A percentile compares a stretch with the other conserved stretches of the same genome.
These are phyloP conservation scores for Dolichotis patagonum DNA, from an alignment of 2,113 vertebrate species.

Conservation along the genomic window DNA sequence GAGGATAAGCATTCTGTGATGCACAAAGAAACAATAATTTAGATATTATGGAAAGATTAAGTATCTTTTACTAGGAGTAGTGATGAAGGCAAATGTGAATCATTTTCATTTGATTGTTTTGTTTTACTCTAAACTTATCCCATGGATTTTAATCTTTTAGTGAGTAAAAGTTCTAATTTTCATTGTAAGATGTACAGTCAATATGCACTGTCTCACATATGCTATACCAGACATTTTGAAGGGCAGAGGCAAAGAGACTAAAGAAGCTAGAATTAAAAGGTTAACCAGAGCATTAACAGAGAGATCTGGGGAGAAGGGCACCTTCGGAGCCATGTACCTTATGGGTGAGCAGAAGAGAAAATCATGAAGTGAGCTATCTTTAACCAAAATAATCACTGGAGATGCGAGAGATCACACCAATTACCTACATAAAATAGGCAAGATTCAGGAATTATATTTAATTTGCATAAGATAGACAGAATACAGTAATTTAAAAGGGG, in stretches of 20 bases:
- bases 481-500: not conserved
- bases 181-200: not conserved
- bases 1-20: not conserved
- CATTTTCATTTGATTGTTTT: not conserved
- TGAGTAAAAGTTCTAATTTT: not conserved
- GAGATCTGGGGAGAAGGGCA: not conserved
- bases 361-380: not conserved
- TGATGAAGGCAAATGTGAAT: not conserved
- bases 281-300: not conserved
- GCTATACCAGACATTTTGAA: not conserved
- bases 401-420: not conserved
- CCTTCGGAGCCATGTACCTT: not conserved
- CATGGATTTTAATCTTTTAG: not conserved
- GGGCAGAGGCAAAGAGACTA: not conserved
- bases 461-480: conserved; percentile 11
- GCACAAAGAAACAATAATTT: not conserved
- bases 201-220: not conserved
- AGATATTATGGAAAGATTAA: not conserved
- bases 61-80: not conserved
- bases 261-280: not conserved
- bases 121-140: not conserved
- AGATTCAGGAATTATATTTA: not conserved
- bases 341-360: not conserved
- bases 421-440: not conserved
- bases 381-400: not conserved